A percentile compares a stretch with the other conserved stretches of the same genome.
These are phyloP conservation scores for Meriones psammophilus DNA, from an alignment of 2,797 vertebrate species.

Conservation along the genomic window DNA sequence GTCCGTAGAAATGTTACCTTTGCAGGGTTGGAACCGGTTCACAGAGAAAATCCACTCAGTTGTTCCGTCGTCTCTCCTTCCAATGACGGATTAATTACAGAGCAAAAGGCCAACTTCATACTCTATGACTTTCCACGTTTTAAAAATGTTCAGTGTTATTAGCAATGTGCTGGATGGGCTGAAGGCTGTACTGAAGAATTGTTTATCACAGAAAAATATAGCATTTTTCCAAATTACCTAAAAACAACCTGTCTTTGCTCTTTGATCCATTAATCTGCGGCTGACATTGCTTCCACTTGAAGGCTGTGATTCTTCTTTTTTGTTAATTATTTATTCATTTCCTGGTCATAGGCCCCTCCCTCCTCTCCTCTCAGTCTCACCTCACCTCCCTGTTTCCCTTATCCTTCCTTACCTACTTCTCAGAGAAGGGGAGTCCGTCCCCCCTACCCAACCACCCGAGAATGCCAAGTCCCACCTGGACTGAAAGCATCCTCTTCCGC, in stretches of 20 bases:
- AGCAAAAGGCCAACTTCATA: neutral
- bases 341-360: no score
- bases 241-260: slow-evolving; percentile 30
- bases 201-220: slow-evolving; percentile 37
- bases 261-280: neutral
- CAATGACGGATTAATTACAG: slow-evolving; percentile 62
- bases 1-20: neutral
- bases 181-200: slow-evolving; percentile 2
- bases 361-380: no score
- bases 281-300: neutral
- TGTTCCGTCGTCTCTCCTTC: neutral
- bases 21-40: neutral
- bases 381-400: no score
- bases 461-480: no score
- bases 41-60: slow-evolving; percentile 36
- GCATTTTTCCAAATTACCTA: slow-evolving; percentile 30
- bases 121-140: neutral
- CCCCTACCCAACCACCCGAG: no score
- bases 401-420: no score
- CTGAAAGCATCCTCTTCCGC: no score
- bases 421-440: no score
- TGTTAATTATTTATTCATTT: no score
- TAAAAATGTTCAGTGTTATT: slow-evolving; percentile 18
- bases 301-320: neutral
- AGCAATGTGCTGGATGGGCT: neutral